Percentiles rank a stretch among this genome's conserved stretches.
phyloP scores from a whole-genome alignment of 1,140 invertebrate genomes.

The Branchinecta lynchi region DNA sequence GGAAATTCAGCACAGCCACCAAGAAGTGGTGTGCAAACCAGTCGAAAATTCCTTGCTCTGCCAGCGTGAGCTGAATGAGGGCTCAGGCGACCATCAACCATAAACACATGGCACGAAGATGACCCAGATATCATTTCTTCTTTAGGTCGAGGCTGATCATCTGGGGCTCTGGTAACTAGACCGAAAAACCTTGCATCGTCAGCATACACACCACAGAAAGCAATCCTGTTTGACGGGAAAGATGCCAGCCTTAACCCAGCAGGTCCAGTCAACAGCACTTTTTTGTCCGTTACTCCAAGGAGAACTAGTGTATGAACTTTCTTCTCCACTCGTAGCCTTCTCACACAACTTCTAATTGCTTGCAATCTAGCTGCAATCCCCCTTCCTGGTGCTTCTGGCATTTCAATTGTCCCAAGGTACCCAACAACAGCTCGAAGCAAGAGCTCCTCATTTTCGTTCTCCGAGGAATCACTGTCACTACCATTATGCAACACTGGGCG shows the following conservation, averaged over 20 bases:
- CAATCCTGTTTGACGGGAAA: constrained; percentile 67
- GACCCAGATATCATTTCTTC: constrained; percentile 21
- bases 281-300: constrained; percentile 43
- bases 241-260: constrained; percentile 44
- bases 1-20: constrained; percentile 72
- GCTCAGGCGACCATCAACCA: constrained; percentile 65
- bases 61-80: constrained; percentile 52
- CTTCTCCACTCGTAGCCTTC: constrained; percentile 72
- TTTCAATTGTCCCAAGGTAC: constrained; percentile 87
- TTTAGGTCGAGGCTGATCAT: constrained; percentile 25
- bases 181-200: constrained; percentile 75
- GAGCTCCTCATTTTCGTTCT: constrained; percentile 20
- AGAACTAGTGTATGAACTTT: constrained; percentile 68
- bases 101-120: constrained; percentile 81
- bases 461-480: not conserved
- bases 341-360: constrained; percentile 52
- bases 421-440: constrained; percentile 72
- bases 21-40: constrained; percentile 52
- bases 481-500: not conserved
- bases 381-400: constrained; percentile 66
- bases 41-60: constrained; percentile 57
- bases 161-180: constrained; percentile 58
- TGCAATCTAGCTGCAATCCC: constrained; percentile 14
- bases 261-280: constrained; percentile 23
- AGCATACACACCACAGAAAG: constrained; percentile 73